Evolutionary conservation across 2,888 invertebrate genomes (phyloP), one percentile per base, ranked within the genome.

Genomic region (Diarsia dahlii): DNA sequence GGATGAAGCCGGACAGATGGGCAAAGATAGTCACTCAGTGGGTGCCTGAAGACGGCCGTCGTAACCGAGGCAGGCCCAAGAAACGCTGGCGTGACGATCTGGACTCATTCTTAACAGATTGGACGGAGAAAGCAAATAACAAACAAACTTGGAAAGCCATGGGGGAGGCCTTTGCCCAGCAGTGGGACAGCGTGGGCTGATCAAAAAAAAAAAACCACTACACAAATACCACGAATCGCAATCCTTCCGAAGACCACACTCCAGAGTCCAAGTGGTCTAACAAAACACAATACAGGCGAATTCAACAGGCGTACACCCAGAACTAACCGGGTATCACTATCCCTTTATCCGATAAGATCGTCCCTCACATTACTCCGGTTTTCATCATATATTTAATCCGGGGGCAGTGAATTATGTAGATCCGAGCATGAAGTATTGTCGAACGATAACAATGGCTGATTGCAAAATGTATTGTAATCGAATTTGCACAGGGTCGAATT

Each of bases 261-360:
- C 4, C 20, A 10, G 39, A 73, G 15, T 64, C 3, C 18, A 10
- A 45, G 76, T 78, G 39, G 77, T 72, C 23, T 20, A 13, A 64
- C 71, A 71, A 58, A 69, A 74, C 48, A 87, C 78, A 88, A 83
- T 80, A 86, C 67, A 74, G 60, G 39, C 76, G 54, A 81, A 84
- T 84, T 85, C 83, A 89, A 88, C 85, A 82, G 78, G 84, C 84
- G 71, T 84, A 82, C 83, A 86, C 80, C 71, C 86, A 83, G 86
- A 84, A 87, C 88, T 87, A 87, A 88, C 78, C 78, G 72, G 74
- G 65, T 84, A 78, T 84, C 46, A 64, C 66, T 52, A 75, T 76
- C 62, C 78, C 60, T 84, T 82, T 86, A 84, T 86, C 58, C 15
- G 73, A 80, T 82, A 76, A 23, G 20, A 76, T 23, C 65, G 56